These are phyloP conservation scores for Choristoneura fumiferana DNA, from an alignment of 1,140 invertebrate species.

Conservation along the genomic window DNA sequence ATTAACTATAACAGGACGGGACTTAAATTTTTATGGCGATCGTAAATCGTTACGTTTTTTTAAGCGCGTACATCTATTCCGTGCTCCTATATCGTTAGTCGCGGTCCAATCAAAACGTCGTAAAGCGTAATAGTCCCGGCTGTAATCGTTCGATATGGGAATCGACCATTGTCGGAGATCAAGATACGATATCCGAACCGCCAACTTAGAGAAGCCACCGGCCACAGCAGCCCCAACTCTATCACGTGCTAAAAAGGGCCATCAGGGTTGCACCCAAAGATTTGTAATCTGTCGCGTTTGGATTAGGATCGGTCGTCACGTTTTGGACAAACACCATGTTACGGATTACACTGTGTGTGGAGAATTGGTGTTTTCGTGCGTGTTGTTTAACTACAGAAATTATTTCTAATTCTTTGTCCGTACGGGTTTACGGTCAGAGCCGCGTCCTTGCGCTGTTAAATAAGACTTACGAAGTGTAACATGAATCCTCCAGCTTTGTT, in stretches of 20 bases:
- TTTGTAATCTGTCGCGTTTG: slow-evolving; percentile 7
- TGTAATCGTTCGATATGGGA: slow-evolving; percentile 71
- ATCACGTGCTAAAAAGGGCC: slow-evolving; percentile 3
- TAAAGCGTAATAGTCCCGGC: slow-evolving; percentile 62
- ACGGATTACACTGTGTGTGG: slow-evolving; percentile 53
- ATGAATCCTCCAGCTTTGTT: too few species aligned
- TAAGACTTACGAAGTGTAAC: too few species aligned
- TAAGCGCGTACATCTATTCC: slow-evolving; percentile 34
- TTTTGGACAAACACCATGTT: slow-evolving; percentile 61
- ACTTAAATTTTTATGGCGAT: slow-evolving; percentile 45
- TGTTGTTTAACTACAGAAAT: slow-evolving; percentile 11
- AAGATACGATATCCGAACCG: slow-evolving; percentile 25
- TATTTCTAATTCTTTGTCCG: neutral
- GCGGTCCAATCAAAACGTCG: slow-evolving; percentile 61
- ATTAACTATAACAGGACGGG: slow-evolving; percentile 46
- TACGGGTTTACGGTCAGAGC: slow-evolving; percentile 6
- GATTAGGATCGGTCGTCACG: slow-evolving; percentile 36
- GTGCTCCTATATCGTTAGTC: slow-evolving; percentile 63
- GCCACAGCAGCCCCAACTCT: slow-evolving; percentile 24
- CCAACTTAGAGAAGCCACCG: neutral
- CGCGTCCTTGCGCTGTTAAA: too few species aligned
- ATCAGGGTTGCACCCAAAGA: neutral
- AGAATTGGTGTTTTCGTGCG: slow-evolving; percentile 44
- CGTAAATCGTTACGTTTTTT: slow-evolving; percentile 55
- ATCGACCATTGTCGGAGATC: slow-evolving; percentile 53